Base-by-base conservation (phyloP, 2,888 invertebrate species). In the Acleris literana region DNA sequence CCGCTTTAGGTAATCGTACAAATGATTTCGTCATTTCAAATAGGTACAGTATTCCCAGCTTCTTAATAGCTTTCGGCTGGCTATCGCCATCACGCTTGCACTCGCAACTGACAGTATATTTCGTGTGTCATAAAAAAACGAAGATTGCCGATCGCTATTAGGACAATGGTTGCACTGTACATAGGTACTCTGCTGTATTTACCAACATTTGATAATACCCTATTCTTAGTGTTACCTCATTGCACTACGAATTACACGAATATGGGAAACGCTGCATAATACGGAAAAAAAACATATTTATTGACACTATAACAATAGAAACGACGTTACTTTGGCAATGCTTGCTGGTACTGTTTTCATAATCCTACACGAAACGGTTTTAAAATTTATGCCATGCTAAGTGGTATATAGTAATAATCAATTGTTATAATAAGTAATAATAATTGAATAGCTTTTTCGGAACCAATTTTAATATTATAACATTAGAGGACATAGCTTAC, bases 161-260 rank as follows among this genome's bases (percentile, higher is more conserved):
- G n/a, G n/a, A n/a, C n/a, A n/a, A n/a, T n/a, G n/a, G n/a, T n/a
- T n/a, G n/a, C n/a, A n/a, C n/a, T n/a, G n/a, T n/a, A n/a, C n/a
- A n/a, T n/a, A 52, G 25, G 43, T 20, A 57, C 78, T 75, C 78
- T 82, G 74, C 74, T 33, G 73, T 72, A 75, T 85, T n/a, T 86
- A 83, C 82, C 76, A 78, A 80, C 81, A 78, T 87, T 87, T 85
- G 80, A 86, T 87, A 87, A 87, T 86, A 84, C 82, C 74, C 85
- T 73, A 87, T 87, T 87, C 86, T 80, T 82, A 72, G 70, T 70
- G 75, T 87, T 86, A 86, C 83, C 75, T 83, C 80, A 82, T 71
- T 58, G 66, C 60, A 66, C 68, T 71, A 71, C 70, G 54, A 77
- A 74, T 80, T 73, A 70, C 75, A 71, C 74, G 76, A 75, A 83